Base-by-base conservation (phyloP, 2,797 vertebrate species). In the Echeneis naucrates region DNA sequence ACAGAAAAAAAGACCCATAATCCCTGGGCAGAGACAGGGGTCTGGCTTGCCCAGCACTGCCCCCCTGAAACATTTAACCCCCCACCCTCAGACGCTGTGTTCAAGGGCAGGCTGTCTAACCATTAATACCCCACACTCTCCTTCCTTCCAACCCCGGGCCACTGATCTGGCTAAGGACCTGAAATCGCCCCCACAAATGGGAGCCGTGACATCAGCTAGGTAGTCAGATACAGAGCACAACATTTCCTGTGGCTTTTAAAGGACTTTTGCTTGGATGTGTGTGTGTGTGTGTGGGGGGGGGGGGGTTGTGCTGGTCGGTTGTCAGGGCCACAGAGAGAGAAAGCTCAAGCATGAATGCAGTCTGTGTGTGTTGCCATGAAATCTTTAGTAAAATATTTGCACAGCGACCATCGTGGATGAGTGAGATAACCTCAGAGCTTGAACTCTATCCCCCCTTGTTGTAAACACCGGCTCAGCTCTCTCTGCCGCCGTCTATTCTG, bases 361-460 rank as follows among this genome's bases (percentile, higher is more conserved):
- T 38, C 58, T 58, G 68, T 24, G 58, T 71, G 69, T 80, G 95
- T 96, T 96, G 95, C 96, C 96, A 96, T 96, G 94, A 97, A 97
- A 96, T 95, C 95, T 97, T 96, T 97, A 93, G 96, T 97, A 93
- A 96, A 98, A 98, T 98, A 96, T 98, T 98, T 97, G 96, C 95
- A 96, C 96, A 98, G 96, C 95, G 94, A 95, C 95, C 93, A 94
- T 94, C 95, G 95, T 97, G 96, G 94, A 93, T 94, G 93, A 94
- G 95, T 83, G 93, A 95, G 97, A 98, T 98, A 97, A 98, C 96
- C 96, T 96, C 96, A 93, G 93, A 96, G 95, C 96, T 96, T 97
- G 96, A 97, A 94, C 96, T 95, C 89, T 89, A 94, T 94, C 95
- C 96, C 94, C 55, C 44, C 21, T 7, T 19, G 13, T 50, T 58